A percentile compares a stretch with the other conserved stretches of the same genome.
phyloP scores from a whole-genome alignment of 35 echinoderm and acorn worm species.

The Anneissia japonica region DNA sequence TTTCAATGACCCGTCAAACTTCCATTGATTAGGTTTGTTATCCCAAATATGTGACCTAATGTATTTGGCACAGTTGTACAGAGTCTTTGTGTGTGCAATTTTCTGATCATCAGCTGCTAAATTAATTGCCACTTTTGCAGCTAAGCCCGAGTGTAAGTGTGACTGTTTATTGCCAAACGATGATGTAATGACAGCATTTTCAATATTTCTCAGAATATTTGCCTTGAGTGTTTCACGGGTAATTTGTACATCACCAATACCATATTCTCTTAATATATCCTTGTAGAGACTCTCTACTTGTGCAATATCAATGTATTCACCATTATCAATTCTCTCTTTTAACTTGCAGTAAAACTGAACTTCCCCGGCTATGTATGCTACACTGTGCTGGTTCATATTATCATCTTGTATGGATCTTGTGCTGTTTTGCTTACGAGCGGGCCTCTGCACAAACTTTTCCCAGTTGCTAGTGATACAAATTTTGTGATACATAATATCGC shows the following conservation, averaged over 20 bases:
- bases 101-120: constrained; percentile 6
- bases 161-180: constrained; percentile 15
- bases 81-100: neutral
- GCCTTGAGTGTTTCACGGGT: constrained; percentile 10
- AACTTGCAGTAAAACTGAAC: neutral
- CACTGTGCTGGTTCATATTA: neutral
- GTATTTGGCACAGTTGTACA: neutral
- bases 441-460: constrained; percentile 18
- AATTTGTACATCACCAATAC: constrained; percentile 5
- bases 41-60: neutral
- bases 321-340: constrained; percentile 8
- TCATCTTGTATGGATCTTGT: neutral
- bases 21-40: neutral
- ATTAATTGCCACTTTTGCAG: constrained; percentile 16
- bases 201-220: constrained; percentile 5
- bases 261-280: neutral
- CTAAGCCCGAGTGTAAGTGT: neutral
- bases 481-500: constrained; percentile 16
- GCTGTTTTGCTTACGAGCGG: neutral
- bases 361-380: constrained; percentile 9
- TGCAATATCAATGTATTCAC: neutral
- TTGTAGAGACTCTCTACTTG: constrained; percentile 1
- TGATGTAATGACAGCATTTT: constrained; percentile 1
- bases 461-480: constrained; percentile 15
- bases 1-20: constrained; percentile 1